Evolutionary conservation across 1,140 invertebrate genomes (phyloP), one percentile per base, ranked within the genome.

Genomic region (Penaeus chinensis): DNA sequence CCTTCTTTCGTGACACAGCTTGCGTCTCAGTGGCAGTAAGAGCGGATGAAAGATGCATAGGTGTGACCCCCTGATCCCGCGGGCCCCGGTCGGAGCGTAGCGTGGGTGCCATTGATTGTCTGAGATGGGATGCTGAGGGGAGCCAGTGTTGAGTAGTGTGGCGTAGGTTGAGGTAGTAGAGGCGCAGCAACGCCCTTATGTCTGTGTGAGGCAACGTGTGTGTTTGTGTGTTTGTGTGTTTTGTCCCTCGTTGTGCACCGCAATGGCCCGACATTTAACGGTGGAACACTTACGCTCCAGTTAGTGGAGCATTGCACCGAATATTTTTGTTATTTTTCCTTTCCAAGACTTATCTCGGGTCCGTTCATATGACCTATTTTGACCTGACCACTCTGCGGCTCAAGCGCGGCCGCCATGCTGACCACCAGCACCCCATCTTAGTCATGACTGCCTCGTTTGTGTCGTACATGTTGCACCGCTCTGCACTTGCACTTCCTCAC

Each of bases 31-130:
- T 54, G 54, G 10, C 16, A 11, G 11, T 1, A 16, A 54, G 11
- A 13, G 54, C 8, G 54, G 54, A 16, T 13, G 10, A 54, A 16
- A 13, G 54, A 54, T 8, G 16, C 54, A 8, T 0, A 54, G 7
- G 54, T 54, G 54, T 16, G 5, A 11, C 54, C 11, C 16, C 2
- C 11, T 2, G 10, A 54, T 54, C 11, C 47, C 10, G 11, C 8
- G 27, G 61, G 80, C 80, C 80, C 80, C n/a, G 24, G 80, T 37
- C 61, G 11, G 80, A 82, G 80, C 80, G 62, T 82, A 20, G 37
- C 16, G 27, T 20, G 61, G 65, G 80, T 82, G 80, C 80, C 80
- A 82, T 82, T 82, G 80, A 82, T 82, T 82, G 80, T 65, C 80
- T 27, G 80, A 65, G 80, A 82, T 82, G 80, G 80, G 80, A 82